phyloP scores from a whole-genome alignment of 1,140 invertebrate genomes.

The Megathymus violae region DNA sequence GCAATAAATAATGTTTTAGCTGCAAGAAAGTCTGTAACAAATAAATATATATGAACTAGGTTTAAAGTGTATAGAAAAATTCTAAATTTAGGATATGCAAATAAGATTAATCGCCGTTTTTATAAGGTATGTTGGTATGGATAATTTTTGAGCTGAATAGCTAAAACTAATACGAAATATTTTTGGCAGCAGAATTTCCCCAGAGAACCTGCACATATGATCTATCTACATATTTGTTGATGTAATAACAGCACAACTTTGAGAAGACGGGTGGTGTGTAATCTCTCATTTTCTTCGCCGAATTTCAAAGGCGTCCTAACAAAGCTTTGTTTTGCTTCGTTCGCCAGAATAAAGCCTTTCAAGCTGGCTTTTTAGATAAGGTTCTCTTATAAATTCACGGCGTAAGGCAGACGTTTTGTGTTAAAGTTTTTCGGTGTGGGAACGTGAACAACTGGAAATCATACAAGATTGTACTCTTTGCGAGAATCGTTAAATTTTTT shows the following conservation, averaged over 20 bases:
- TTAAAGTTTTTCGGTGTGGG: slow-evolving; percentile 73
- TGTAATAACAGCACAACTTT: slow-evolving; percentile 79
- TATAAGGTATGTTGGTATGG: not conserved
- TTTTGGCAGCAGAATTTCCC: not conserved
- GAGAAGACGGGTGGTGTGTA: slow-evolving; percentile 66
- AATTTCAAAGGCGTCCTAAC: slow-evolving; percentile 79
- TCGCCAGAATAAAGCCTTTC: slow-evolving; percentile 65
- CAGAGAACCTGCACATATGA: not conserved
- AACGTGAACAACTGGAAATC: slow-evolving; percentile 64
- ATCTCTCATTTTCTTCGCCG: slow-evolving; percentile 77
- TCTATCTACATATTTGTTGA: slow-evolving; percentile 44
- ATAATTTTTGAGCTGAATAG: not conserved
- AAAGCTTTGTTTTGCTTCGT: slow-evolving; percentile 81
- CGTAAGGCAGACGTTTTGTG: slow-evolving; percentile 63
- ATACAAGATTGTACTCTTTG: slow-evolving; percentile 51
- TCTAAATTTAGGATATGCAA: too few species aligned
- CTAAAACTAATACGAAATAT: not conserved
- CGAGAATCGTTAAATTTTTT: slow-evolving; percentile 13
- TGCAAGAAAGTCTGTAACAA: too few species aligned
- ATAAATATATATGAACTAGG: too few species aligned
- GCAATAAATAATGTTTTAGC: too few species aligned
- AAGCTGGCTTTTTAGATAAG: slow-evolving; percentile 81
- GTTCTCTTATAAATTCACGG: slow-evolving; percentile 75
- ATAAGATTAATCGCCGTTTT: too few species aligned
- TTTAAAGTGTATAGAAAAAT: too few species aligned